A percentile compares a stretch with the other conserved stretches of the same genome.
These are phyloP conservation scores for Brenthis hecate DNA, from an alignment of 2,888 invertebrate genomes.

Conservation along the genomic window DNA sequence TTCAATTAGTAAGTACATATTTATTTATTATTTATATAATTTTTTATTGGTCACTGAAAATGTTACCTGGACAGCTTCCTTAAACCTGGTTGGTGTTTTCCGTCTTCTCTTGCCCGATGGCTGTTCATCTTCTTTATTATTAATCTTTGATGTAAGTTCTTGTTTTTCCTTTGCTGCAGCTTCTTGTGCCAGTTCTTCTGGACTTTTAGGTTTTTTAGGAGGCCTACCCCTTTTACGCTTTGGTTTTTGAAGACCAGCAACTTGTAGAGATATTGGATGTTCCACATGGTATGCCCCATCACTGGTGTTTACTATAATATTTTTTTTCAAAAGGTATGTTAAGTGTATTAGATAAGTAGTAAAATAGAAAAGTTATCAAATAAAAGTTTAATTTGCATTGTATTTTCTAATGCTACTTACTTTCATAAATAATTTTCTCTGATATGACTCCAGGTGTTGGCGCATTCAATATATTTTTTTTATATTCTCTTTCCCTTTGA, in stretches of 20 bases:
- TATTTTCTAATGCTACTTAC: constrained; percentile 48
- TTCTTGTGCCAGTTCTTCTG: constrained; percentile 61
- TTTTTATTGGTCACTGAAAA: background rate
- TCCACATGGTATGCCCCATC: constrained; percentile 85
- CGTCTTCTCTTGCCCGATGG: constrained; percentile 83
- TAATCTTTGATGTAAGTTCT: constrained; percentile 43
- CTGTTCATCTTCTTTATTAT: constrained; percentile 59
- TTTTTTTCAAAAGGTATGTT: no score
- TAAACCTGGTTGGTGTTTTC: constrained; percentile 84
- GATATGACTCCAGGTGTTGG: constrained; percentile 55
- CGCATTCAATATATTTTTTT: constrained; percentile 54
- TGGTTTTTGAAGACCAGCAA: constrained; percentile 85
- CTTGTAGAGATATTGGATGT: constrained; percentile 84
- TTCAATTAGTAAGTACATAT: no score
- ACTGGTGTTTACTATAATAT: constrained; percentile 79
- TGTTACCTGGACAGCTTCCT: constrained; percentile 83
- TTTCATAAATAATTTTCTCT: constrained; percentile 67
- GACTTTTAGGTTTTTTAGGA: constrained; percentile 79
- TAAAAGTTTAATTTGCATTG: no score
- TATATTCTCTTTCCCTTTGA: constrained; percentile 67
- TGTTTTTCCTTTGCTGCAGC: constrained; percentile 49
- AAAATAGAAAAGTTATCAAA: no score
- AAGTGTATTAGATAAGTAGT: no score
- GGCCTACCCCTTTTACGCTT: constrained; percentile 87
- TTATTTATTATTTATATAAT: no score